Conservation (phyloP, 2,113 vertebrate species). For the Proteles cristata region DNA sequence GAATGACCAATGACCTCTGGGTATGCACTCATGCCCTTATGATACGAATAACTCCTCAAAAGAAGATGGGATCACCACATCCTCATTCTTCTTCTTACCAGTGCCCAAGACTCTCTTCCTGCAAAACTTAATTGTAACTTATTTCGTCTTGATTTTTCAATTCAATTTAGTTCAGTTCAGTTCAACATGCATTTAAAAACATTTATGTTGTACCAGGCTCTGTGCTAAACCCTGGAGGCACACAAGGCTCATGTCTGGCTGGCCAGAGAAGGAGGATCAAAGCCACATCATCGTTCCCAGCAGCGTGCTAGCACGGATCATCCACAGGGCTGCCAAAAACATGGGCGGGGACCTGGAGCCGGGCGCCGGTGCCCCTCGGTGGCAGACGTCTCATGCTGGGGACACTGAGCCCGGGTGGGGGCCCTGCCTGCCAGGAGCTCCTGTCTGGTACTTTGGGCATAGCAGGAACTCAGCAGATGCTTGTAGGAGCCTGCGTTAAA, state of each 20-base stretch:
- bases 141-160: slow-evolving; percentile 52
- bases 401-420: not conserved
- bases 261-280: not conserved
- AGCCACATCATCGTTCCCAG: not conserved
- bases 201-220: not conserved
- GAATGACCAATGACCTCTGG: not conserved
- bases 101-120: not conserved
- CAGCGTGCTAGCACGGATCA: accelerated
- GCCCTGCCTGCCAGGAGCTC: not conserved
- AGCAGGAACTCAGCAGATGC: not conserved
- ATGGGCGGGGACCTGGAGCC: not conserved
- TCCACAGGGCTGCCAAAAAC: not conserved
- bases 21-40: not conserved
- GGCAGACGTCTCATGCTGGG: not conserved
- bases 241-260: not conserved
- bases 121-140: not conserved
- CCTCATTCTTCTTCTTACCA: not conserved
- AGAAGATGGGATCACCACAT: not conserved
- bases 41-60: not conserved
- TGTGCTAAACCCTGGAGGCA: not conserved
- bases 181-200: slow-evolving; percentile 6
- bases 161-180: not conserved
- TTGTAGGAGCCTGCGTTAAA: not conserved
- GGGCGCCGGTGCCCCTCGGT: not conserved
- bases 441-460: not conserved